phyloP scores from a whole-genome alignment of 2,888 invertebrate species.

The Elaeidobius kamerunicus region DNA sequence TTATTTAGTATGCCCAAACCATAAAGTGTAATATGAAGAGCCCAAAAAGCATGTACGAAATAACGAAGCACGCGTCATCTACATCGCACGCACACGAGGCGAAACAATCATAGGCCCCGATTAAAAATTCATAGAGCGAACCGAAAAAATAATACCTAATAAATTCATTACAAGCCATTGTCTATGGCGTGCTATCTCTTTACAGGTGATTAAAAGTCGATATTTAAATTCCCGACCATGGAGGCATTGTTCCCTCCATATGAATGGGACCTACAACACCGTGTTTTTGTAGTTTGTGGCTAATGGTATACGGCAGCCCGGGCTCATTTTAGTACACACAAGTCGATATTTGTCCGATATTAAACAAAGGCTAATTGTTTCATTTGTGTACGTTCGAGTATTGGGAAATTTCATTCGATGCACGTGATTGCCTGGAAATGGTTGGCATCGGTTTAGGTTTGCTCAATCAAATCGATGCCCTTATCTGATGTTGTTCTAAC shows the following conservation, averaged over 20 bases:
- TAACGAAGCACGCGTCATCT: too few relatives aligned
- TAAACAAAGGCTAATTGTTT: slow-evolving; percentile 31
- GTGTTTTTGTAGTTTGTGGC: slow-evolving; percentile 25
- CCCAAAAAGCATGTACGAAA: too few relatives aligned
- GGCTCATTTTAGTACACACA: slow-evolving; percentile 18
- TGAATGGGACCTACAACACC: slow-evolving; percentile 29
- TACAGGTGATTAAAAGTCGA: slow-evolving; percentile 29
- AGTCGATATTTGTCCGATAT: slow-evolving; percentile 30
- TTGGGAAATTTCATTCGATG: slow-evolving; percentile 1
- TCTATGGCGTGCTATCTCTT: slow-evolving; percentile 27
- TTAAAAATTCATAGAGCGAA: slow-evolving; percentile 20
- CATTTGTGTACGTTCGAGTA: slow-evolving; percentile 17
- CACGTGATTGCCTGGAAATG: neutral
- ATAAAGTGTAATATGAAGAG: too few relatives aligned
- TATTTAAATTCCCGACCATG: slow-evolving; percentile 29
- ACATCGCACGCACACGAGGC: too few relatives aligned
- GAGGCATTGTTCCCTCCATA: slow-evolving; percentile 25
- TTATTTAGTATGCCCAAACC: too few relatives aligned
- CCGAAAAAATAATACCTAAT: slow-evolving; percentile 29
- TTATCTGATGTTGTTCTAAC: too few relatives aligned
- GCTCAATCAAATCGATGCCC: too few relatives aligned
- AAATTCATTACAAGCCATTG: slow-evolving; percentile 32
- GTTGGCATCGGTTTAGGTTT: too few relatives aligned
- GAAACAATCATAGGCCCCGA: too few relatives aligned
- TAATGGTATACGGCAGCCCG: slow-evolving; percentile 31